phyloP scores from a whole-genome alignment of 1,140 invertebrate species.

The Palaemon carinicauda region DNA sequence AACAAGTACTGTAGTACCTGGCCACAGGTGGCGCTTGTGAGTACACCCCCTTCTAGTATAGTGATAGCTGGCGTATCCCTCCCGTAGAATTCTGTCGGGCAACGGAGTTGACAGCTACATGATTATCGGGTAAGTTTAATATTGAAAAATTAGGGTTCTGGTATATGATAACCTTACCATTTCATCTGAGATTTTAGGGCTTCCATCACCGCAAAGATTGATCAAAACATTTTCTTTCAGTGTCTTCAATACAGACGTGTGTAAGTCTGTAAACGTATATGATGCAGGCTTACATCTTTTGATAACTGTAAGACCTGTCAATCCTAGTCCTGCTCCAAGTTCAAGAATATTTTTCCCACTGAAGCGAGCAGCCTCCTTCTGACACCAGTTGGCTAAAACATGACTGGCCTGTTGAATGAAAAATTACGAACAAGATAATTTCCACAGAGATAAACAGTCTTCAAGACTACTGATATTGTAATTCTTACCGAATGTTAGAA shows the following conservation, averaged over 20 bases:
- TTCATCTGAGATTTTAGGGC: not conserved
- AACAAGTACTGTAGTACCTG: no score
- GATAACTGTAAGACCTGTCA: constrained; percentile 24
- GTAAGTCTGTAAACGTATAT: constrained; percentile 27
- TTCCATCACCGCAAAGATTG: not conserved
- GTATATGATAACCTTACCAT: constrained; percentile 24
- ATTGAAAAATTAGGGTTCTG: no score
- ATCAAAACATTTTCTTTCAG: constrained; percentile 27
- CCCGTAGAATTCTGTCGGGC: no score
- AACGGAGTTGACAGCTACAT: no score
- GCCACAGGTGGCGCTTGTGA: no score
- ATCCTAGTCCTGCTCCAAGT: constrained; percentile 25
- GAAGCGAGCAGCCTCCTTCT: not conserved
- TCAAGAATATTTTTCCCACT: constrained; percentile 4
- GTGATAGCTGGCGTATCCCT: no score
- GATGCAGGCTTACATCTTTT: constrained; percentile 18
- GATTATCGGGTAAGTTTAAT: no score
- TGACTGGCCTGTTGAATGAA: constrained; percentile 15
- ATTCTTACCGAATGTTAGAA: no score
- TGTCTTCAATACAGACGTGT: not conserved
- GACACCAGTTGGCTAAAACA: constrained; percentile 33
- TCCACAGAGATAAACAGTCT: not conserved
- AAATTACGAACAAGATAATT: not conserved
- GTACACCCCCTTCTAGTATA: no score
- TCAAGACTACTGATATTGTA: no score